Base-by-base conservation (phyloP, 2,113 vertebrate genomes). In the Blennius ocellaris region DNA sequence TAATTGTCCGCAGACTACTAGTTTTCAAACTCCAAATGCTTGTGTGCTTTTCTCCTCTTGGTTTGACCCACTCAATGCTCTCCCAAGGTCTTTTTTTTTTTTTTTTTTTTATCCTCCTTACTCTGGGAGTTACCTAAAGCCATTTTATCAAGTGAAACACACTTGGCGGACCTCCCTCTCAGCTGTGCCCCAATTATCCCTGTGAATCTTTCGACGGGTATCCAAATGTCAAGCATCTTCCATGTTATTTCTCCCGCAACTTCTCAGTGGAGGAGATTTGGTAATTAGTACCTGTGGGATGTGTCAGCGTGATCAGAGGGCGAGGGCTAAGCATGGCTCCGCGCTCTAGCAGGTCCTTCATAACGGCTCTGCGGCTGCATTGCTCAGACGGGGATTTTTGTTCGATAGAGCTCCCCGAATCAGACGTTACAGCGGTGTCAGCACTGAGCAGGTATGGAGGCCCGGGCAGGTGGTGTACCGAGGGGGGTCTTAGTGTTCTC, bases 251-350 rank as follows among this genome's bases (percentile, higher is more conserved):
- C 76, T 82, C 71, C 62, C 80, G 61, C 62, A 81, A 80, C 76
- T 87, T 69, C 80, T 89, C 75, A 7, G 60, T 58, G 49, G 56
- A 76, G 79, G 62, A 78, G 73, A 90, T 89, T 86, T 72, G 9
- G 91, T 94, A 94, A 94, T 94, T 93, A 94, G 92, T 88, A 93
- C 93, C 92, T 90, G 88, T 90, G 93, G 93, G 93, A 94, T 82
- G 76, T 81, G 81, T 84, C 86, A 82, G 80, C 72, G 86, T 91
- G 87, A 93, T 92, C 92, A 90, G 87, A 82, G 84, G 82, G 85
- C 39, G 70, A 80, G 80, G 77, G 84, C 80, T 90, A 89, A 89
- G 87, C 85, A 77, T 54, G 67, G 75, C 80, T 86, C 85, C 80
- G 8, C 43, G 71, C 16, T 11, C 55, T 73, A 85, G 68, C 64